A percentile compares a stretch with the other conserved stretches of the same genome.
Evolutionary conservation across 2,888 invertebrate genomes (phyloP).

Genomic region (Himalopsyche kuldschensis): DNA sequence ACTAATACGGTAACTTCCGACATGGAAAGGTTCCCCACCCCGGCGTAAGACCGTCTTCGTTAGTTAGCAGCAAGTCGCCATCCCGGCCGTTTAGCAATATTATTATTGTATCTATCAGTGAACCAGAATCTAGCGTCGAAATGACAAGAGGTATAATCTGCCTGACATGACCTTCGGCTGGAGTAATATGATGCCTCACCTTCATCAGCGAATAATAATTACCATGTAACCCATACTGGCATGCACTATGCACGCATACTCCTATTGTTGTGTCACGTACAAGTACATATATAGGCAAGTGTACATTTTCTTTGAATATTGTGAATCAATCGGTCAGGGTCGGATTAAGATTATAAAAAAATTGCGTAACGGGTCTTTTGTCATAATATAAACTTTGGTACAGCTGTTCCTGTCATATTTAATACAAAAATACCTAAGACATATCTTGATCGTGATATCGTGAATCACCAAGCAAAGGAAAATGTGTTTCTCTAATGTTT

Average conservation of each 20-base stretch:
- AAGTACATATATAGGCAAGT: neutral
- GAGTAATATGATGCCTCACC: neutral
- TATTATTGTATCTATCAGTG: neutral
- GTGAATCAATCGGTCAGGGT: neutral
- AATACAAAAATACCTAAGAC: too few relatives aligned
- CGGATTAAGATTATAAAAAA: too few relatives aligned
- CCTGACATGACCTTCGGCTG: neutral
- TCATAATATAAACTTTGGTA: too few relatives aligned
- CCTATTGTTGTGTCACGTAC: neutral
- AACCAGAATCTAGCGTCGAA: neutral
- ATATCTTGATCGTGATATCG: too few relatives aligned
- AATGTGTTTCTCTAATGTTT: too few relatives aligned
- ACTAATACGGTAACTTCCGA: too few relatives aligned
- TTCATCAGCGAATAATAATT: neutral
- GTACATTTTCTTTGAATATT: neutral
- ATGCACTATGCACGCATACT: neutral
- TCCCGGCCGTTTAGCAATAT: neutral
- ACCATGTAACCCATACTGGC: neutral
- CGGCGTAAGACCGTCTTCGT: too few relatives aligned
- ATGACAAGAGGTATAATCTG: neutral
- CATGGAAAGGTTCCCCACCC: too few relatives aligned
- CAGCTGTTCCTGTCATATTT: too few relatives aligned
- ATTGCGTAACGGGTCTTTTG: too few relatives aligned
- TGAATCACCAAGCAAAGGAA: too few relatives aligned
- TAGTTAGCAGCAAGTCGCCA: too few relatives aligned